Evolutionary conservation across 2,113 vertebrate species (phyloP).

Genomic region (Melanerpes formicivorus): DNA sequence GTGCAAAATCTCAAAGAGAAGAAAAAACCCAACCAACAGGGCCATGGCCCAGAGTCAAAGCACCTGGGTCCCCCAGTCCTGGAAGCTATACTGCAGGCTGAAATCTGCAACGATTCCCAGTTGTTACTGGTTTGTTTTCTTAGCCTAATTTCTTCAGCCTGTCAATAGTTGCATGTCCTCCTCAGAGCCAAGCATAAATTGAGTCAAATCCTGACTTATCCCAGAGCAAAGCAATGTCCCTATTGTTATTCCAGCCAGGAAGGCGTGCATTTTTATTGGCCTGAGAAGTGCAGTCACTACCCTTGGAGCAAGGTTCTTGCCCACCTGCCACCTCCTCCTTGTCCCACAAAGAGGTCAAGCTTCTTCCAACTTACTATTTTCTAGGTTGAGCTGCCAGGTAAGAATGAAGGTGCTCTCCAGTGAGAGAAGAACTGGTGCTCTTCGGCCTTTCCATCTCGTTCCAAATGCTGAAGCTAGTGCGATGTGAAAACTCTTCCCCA

Average conservation of each 20-base stretch:
- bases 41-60: not conserved
- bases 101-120: not conserved
- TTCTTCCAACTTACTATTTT: not conserved
- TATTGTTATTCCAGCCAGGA: not conserved
- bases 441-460: not conserved
- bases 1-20: not conserved
- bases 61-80: not conserved
- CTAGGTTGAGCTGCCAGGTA: not conserved
- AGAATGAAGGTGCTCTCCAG: not conserved
- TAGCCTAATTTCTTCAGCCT: conserved; percentile 42
- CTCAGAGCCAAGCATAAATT: not conserved
- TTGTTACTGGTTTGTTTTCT: conserved; percentile 2
- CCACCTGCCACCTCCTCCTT: not conserved
- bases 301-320: not conserved
- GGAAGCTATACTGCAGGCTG: not conserved
- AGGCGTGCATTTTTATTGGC: not conserved
- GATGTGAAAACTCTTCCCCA: conserved; percentile 7
- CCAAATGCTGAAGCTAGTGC: not conserved
- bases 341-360: no score
- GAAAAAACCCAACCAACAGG: not conserved
- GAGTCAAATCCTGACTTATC: not conserved
- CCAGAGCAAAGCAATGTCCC: not conserved
- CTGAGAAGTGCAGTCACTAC: not conserved
- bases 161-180: not conserved
- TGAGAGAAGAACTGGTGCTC: rapidly evolving